Evolutionary conservation across 2,797 vertebrate genomes (phyloP).

Genomic region (Petrocephalus schoutedeni): DNA sequence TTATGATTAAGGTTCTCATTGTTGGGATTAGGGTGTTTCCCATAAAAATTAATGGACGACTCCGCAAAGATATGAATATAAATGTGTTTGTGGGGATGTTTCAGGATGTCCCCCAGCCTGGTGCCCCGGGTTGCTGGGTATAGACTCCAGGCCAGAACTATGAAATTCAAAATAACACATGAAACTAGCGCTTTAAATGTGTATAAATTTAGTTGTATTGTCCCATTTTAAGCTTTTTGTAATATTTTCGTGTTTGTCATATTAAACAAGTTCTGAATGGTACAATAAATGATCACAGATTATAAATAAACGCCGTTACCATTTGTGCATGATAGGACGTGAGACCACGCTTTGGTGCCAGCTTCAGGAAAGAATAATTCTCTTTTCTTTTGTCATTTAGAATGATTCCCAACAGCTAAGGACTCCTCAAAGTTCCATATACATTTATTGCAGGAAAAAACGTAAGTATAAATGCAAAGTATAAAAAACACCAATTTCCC

Average conservation of each 20-base stretch:
- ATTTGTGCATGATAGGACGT: not conserved
- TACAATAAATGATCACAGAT: not conserved
- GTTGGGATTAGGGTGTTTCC: not conserved
- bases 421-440: not conserved
- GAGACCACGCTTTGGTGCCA: not conserved
- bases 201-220: not conserved
- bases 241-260: not conserved
- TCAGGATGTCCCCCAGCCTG: not conserved
- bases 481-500: not conserved
- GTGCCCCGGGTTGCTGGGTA: not conserved
- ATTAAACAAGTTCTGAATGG: not conserved
- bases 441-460: not conserved
- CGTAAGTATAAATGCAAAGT: not conserved
- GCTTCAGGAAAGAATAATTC: not conserved
- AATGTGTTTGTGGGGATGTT: not conserved
- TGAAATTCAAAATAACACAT: not conserved
- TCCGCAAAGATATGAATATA: not conserved
- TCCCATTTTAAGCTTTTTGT: not conserved
- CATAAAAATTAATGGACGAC: not conserved
- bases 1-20: not conserved
- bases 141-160: not conserved
- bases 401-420: not conserved
- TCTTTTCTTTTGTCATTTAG: not conserved
- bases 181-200: not conserved
- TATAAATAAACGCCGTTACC: not conserved